Percentiles rank a stretch among this genome's conserved stretches.
Evolutionary conservation across 2,113 vertebrate genomes (phyloP).

Genomic region (Limnothrissa miodon): DNA sequence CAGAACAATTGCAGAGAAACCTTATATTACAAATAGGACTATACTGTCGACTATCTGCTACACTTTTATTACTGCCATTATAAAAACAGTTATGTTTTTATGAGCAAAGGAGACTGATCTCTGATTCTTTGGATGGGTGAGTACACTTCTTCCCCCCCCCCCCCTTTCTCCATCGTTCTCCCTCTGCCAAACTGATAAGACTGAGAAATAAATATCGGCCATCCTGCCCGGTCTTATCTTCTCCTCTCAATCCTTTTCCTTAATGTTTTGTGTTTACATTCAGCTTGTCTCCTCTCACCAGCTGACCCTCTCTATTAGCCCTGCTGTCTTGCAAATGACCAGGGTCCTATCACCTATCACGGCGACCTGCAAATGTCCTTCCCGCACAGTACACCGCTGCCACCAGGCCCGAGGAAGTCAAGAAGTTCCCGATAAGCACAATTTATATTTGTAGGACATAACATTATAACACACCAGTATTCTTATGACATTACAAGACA

Average conservation of each 20-base stretch:
- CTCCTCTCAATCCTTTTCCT: neutral
- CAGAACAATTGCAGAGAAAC: too few species aligned
- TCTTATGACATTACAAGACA: too few species aligned
- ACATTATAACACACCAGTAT: too few species aligned
- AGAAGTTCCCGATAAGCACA: neutral
- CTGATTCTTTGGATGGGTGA: neutral
- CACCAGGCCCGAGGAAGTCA: neutral
- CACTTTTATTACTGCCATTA: neutral
- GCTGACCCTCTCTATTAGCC: neutral
- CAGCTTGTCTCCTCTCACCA: neutral
- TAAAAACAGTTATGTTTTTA: neutral
- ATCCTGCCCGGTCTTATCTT: neutral
- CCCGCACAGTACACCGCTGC: neutral
- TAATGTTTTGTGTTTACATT: neutral
- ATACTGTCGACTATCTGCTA: neutral
- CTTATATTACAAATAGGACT: neutral
- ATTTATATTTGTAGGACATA: too few species aligned
- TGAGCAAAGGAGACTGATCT: neutral
- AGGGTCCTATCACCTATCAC: neutral
- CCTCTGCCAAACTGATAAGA: neutral
- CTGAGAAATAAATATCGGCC: neutral
- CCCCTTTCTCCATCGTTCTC: neutral
- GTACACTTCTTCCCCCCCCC: neutral
- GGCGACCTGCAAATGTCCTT: conserved; percentile 1
- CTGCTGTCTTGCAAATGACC: neutral